A percentile compares a stretch with the other conserved stretches of the same genome.
Evolutionary conservation across 2,888 invertebrate genomes (phyloP).

Genomic region (Acanthopleura granulata): DNA sequence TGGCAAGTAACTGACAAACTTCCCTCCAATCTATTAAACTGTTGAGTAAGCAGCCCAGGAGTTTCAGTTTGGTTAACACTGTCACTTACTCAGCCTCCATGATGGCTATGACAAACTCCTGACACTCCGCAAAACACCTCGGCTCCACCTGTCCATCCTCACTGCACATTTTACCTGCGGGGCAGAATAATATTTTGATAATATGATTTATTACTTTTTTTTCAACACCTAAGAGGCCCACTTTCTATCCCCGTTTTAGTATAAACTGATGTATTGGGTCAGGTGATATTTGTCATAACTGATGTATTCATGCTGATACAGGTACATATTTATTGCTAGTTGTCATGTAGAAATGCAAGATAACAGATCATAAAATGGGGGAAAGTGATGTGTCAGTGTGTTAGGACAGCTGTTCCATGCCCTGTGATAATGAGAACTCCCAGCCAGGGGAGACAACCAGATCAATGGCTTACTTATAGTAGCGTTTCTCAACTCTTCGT

Average conservation of each 20-base stretch:
- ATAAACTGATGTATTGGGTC: no score
- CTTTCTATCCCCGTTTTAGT: no score
- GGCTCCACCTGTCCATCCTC: slow-evolving; percentile 78
- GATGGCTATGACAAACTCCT: slow-evolving; percentile 78
- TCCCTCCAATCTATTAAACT: not conserved
- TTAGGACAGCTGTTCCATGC: no score
- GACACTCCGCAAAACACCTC: slow-evolving; percentile 81
- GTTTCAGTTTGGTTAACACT: not conserved
- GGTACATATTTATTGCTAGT: no score
- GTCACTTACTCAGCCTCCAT: slow-evolving; percentile 78
- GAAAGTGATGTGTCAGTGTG: no score
- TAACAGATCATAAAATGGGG: no score
- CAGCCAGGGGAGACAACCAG: no score
- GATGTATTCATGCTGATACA: no score
- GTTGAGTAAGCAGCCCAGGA: not conserved
- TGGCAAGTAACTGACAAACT: not conserved
- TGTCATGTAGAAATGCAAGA: no score
- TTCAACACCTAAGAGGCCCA: no score
- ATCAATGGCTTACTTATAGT: slow-evolving; percentile 64
- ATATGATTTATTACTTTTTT: not conserved
- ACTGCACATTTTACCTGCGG: slow-evolving; percentile 79
- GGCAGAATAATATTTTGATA: slow-evolving; percentile 32
- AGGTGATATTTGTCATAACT: no score
- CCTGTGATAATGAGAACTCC: no score
- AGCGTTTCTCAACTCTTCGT: slow-evolving; percentile 67